These are phyloP conservation scores for Psococerastis gibbosa DNA, from an alignment of 2,888 invertebrate genomes.

Conservation along the genomic window DNA sequence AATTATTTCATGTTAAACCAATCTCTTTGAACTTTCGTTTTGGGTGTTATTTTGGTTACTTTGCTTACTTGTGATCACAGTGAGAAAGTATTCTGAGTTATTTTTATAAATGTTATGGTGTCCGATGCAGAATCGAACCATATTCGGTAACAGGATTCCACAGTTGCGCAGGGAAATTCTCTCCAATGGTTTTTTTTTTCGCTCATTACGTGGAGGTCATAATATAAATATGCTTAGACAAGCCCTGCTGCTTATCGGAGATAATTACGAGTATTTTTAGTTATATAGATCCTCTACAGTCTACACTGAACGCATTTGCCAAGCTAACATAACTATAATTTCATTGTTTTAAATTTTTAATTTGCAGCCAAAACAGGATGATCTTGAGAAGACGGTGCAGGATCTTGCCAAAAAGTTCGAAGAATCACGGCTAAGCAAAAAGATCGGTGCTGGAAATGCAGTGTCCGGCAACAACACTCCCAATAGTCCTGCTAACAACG, in stretches of 20 bases:
- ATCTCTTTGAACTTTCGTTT: neutral
- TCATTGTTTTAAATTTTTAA: conserved; percentile 13
- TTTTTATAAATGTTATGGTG: too few species aligned
- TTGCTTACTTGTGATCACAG: neutral
- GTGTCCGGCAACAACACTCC: conserved; percentile 25
- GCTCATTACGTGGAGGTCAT: too few species aligned
- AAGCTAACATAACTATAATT: conserved; percentile 9
- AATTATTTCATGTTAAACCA: too few species aligned
- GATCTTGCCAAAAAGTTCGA: conserved; percentile 51
- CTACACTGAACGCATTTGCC: too few species aligned
- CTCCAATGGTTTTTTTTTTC: too few species aligned
- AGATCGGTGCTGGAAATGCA: conserved; percentile 25
- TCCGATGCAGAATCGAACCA: too few species aligned
- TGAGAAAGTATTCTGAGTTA: neutral
- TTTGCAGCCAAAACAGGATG: conserved; percentile 43
- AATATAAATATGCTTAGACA: too few species aligned
- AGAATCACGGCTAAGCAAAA: conserved; percentile 37
- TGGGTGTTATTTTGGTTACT: neutral
- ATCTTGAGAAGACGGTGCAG: conserved; percentile 53
- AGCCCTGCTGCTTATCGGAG: too few species aligned
- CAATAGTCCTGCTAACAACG: conserved; percentile 24
- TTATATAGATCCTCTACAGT: too few species aligned
- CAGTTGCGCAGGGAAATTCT: too few species aligned
- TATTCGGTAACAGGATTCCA: too few species aligned
- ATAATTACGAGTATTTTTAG: too few species aligned